Evolutionary conservation across 1,140 invertebrate genomes (phyloP), one percentile per base, ranked within the genome.

Genomic region (Zaprionus tsacasi): DNA sequence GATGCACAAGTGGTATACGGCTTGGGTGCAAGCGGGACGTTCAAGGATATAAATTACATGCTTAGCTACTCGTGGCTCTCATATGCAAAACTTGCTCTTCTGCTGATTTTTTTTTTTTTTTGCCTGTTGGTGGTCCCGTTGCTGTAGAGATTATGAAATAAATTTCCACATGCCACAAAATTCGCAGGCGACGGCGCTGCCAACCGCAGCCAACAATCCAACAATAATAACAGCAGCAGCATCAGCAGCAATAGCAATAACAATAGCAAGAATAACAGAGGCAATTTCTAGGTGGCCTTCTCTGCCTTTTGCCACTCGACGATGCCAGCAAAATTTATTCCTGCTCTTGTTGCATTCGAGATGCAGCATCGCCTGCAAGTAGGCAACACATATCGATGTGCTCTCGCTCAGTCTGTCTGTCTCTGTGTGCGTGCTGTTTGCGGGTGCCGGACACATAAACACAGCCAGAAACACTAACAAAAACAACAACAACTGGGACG

Each of bases 91-190:
- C 30, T 70, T 58, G 55, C 33, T 43, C 8, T 40, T 58, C 43
- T 55, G 36, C 25, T 65, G 70, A n/a, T n/a, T 66, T 66, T 55
- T 35, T 72, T 38, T 71, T 25, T 40, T 48, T 45, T 63, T 38
- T 67, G 59, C 55, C 65, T 65, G n/a, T 60, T 57, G 63, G 50
- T 68, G 55, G 40, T 45, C 30, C 43, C 56, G 55, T 65, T 77
- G 58, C 43, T 77, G 64, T 52, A 60, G 65, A 76, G 77, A 72
- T 75, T 82, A 89, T 89, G 85, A 89, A 89, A 89, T 89, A 89
- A 89, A 89, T 89, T 89, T 89, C 70, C 79, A 86, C 79, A 86
- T 87, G 82, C 82, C 81, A 85, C 78, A 89, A 85, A 78, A 89
- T 79, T 73, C 64, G 71, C 81, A 85, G 70, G 65, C 81, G 65